A percentile compares a stretch with the other conserved stretches of the same genome.
Evolutionary conservation across 2,888 invertebrate species (phyloP).

Genomic region (Caenorhabditis plicata): DNA sequence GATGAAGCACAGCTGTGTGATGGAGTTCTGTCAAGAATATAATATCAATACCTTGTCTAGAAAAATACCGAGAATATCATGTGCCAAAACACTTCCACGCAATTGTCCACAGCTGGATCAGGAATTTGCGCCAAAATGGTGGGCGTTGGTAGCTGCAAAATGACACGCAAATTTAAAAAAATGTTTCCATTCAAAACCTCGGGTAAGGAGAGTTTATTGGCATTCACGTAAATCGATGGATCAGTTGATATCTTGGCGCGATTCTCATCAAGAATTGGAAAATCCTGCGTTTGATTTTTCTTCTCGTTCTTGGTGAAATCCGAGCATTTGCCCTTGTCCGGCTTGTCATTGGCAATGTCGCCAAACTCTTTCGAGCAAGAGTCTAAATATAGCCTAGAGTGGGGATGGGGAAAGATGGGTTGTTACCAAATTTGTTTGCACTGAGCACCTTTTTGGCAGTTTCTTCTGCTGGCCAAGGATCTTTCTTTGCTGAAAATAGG

Average conservation of each 20-base stretch:
- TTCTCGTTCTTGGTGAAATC: background rate
- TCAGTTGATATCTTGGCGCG: conserved; percentile 1
- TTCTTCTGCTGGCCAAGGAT: too few relatives aligned
- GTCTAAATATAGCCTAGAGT: too few relatives aligned
- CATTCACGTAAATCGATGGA: conserved; percentile 4
- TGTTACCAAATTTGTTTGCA: too few relatives aligned
- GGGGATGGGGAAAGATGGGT: too few relatives aligned
- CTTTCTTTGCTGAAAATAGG: too few relatives aligned
- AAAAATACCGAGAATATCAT: conserved; percentile 14
- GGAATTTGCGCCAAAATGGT: conserved; percentile 7
- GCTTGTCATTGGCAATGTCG: too few relatives aligned
- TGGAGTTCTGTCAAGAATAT: conserved; percentile 1
- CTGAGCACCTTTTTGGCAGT: too few relatives aligned
- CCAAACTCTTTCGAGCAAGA: too few relatives aligned
- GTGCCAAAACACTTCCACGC: conserved; percentile 18
- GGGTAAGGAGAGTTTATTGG: conserved; percentile 1
- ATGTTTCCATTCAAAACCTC: too few relatives aligned
- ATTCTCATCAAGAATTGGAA: conserved; percentile 9
- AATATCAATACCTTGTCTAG: background rate
- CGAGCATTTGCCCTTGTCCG: too few relatives aligned
- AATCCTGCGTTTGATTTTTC: conserved; percentile 7
- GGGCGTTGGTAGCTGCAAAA: background rate
- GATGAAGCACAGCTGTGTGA: background rate
- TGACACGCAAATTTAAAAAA: background rate
- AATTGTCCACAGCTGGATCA: background rate